Base-by-base conservation (phyloP, 2,888 invertebrate species). In the Pammene fasciana region DNA sequence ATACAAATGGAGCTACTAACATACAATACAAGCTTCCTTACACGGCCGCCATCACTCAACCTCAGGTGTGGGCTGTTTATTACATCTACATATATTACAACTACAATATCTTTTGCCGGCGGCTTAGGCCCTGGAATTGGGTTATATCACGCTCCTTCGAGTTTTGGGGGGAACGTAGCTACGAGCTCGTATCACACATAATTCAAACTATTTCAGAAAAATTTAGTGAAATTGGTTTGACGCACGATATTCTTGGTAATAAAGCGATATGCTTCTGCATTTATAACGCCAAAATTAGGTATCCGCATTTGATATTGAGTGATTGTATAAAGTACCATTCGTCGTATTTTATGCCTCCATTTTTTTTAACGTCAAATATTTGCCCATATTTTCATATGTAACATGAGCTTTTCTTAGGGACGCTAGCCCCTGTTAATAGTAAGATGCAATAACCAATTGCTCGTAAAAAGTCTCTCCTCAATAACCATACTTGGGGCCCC, bases 61-160 rank as follows among this genome's bases (percentile, higher is more conserved):
- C 54, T 70, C 54, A 70, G 65, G 70, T 70, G 70, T 70, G 70
- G 65, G 70, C 38, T 18, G 65, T 54, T 65, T 45, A 54, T 45
- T 59, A 38, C 57, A 61, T 14, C 34, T 59, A 59, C 10, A 45
- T 14, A 54, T 36, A 50, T 41, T 64, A 57, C 62, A 48, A 57
- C 38, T n/a, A 62, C 16, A 48, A 38, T 8, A 41, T 18, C 10
- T 50, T 50, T 62, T 41, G 38, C 50, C 18, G n/a, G 8, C 61
- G 38, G 16, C 16, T 61, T 48, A 48, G 14, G 34, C 13, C 8
- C 11, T 46, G 48, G 13, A 61, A 50, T 38, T 16, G 34, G 45
- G 55, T 56, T 56, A 36, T 41, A 34, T 60, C 59, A 16, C 45
- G n/a, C 43, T 14, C 48, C 45, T 54, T 36, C 16, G 41, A 41